Conservation (phyloP, 2,888 invertebrate genomes). For the Ochropacha duplaris region DNA sequence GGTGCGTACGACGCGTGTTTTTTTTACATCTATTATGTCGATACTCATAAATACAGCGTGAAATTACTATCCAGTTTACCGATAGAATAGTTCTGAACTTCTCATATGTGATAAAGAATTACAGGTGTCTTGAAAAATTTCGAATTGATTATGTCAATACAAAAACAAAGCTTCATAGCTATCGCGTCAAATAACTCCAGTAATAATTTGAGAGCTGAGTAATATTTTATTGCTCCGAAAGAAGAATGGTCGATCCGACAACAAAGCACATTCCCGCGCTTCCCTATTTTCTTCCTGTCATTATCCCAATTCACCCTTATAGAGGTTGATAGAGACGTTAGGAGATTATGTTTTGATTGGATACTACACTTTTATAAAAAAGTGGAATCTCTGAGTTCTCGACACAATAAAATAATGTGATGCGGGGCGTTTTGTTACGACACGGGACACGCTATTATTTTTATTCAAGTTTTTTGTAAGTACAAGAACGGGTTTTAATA, state of each 20-base stretch:
- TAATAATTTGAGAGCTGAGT: no score
- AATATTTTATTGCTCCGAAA: no score
- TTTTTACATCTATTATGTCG: slow-evolving; percentile 8
- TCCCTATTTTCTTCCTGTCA: slow-evolving; percentile 47
- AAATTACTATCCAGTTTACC: no score
- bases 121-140: no score
- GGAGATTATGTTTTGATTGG: slow-evolving; percentile 27
- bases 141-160: not conserved
- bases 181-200: no score
- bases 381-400: slow-evolving; percentile 21
- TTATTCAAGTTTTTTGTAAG: slow-evolving; percentile 17
- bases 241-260: not conserved
- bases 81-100: no score
- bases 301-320: slow-evolving; percentile 64
- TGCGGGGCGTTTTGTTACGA: slow-evolving; percentile 31
- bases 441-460: slow-evolving; percentile 15
- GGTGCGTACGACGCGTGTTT: slow-evolving; percentile 49
- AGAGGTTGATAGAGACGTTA: slow-evolving; percentile 69
- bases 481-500: not conserved
- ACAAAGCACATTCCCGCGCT: slow-evolving; percentile 8
- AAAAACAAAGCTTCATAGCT: no score
- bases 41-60: not conserved
- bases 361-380: slow-evolving; percentile 28
- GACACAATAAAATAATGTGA: slow-evolving; percentile 26
- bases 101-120: no score